Base-by-base conservation (phyloP, 2,797 vertebrate species). In the Enteromius argenteus region DNA sequence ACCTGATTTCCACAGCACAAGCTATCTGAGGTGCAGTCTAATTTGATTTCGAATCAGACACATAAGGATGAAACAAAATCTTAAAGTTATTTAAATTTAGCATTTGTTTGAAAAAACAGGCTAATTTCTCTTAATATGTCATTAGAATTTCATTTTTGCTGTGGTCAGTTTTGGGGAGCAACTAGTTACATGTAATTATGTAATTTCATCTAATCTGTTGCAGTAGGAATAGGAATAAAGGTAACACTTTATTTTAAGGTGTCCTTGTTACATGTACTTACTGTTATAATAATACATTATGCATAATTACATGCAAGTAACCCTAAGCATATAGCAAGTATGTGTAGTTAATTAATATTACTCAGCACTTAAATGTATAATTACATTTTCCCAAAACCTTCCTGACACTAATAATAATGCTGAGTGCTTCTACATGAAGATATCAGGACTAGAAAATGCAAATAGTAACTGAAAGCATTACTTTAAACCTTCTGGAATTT, bases 1-100 rank as follows among this genome's bases (percentile, higher is more conserved):
- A 68, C 30, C 39, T 4, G 2, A 39, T 81, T 78, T 74, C 32
- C 23, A 69, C 78, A 67, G 23, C 44, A 56, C 66, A 71, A 84
- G 69, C 58, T 6, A 6, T 80, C n/a, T 66, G 66, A 15, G n/a
- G 53, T 42, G 44, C 75, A 49, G 0, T 62, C 10, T 17, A 44
- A 37, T 66, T 64, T 66, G 13, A 35, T 32, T 58, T 39, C 21
- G 14, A 58, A 58, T 5, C 3, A 7, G 21, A 75, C 73, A 58
- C 73, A 76, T 39, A 15, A 1, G 35, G 35, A 76, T 58, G 13
- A 30, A 72, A 49, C 23, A 8, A 30, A 76, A 58, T 39, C 46
- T 51, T 27, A 72, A 71, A 44, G 1, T 11, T n/a, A 2, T 39
- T 68, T 21, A n/a, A n/a, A 68, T 23, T 39, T 19, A 67, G 32